phyloP scores from a whole-genome alignment of 2,888 invertebrate genomes.

The Pollenia griseotomentosa region DNA sequence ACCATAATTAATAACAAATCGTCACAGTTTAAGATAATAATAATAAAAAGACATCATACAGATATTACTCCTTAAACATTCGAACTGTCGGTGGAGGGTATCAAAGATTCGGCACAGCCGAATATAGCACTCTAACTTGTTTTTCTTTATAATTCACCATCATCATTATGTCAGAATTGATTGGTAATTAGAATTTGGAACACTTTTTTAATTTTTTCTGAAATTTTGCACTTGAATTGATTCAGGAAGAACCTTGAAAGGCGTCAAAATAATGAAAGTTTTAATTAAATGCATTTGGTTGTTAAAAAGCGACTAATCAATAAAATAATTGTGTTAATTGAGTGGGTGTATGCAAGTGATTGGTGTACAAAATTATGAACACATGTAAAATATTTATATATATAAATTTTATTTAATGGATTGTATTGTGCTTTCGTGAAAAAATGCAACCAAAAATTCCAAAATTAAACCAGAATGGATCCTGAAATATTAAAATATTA shows the following conservation, averaged over 20 bases:
- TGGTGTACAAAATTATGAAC: neutral
- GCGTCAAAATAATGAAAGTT: conserved; percentile 31
- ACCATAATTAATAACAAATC: too few species aligned
- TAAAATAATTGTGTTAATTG: conserved; percentile 40
- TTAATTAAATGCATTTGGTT: conserved; percentile 26
- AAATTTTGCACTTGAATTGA: conserved; percentile 63
- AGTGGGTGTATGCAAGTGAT: conserved; percentile 20
- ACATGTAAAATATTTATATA: conserved; percentile 18
- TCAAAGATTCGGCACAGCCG: too few species aligned
- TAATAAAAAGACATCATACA: too few species aligned
- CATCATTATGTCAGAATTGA: neutral
- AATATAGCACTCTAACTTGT: too few species aligned
- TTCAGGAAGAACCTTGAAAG: conserved; percentile 66
- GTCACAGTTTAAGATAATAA: too few species aligned
- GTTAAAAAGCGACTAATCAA: conserved; percentile 15
- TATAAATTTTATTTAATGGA: neutral
- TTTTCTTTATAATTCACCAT: conserved; percentile 8
- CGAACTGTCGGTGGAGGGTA: too few species aligned
- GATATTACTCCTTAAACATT: too few species aligned
- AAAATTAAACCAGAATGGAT: too few species aligned
- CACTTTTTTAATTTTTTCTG: conserved; percentile 12
- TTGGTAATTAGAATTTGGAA: conserved; percentile 30
- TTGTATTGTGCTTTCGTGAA: too few species aligned
- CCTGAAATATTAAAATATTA: too few species aligned
- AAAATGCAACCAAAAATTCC: too few species aligned